These are phyloP conservation scores for Sorex maritimensis DNA, from an alignment of 2,797 vertebrate species.

Conservation along the genomic window DNA sequence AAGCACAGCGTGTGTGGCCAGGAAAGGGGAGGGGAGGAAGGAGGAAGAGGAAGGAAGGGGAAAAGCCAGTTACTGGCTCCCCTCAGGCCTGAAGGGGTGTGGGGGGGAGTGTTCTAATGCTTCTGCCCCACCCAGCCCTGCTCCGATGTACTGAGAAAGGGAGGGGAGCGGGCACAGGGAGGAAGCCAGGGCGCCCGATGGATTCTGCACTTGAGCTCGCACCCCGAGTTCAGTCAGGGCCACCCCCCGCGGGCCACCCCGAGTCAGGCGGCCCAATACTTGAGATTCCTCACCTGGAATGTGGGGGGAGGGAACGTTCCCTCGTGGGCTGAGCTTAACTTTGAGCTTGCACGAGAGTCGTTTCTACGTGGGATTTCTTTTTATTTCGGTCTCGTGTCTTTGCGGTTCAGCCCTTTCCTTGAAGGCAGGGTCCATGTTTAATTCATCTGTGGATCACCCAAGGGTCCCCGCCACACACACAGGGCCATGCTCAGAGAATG, in stretches of 20 bases:
- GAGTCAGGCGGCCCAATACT: background rate
- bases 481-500: background rate
- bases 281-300: constrained; percentile 20
- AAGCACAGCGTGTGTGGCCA: too few species aligned
- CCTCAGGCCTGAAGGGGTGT: too few species aligned
- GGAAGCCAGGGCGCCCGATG: too few species aligned
- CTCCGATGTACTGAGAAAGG: rapidly evolving
- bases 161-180: background rate
- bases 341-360: background rate
- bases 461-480: background rate
- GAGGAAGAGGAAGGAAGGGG: too few species aligned
- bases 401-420: background rate
- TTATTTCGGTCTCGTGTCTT: background rate
- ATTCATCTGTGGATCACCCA: background rate
- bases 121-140: background rate
- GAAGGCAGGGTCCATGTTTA: background rate
- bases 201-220: background rate
- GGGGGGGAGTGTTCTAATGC: too few species aligned
- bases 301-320: too few species aligned
- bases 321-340: background rate
- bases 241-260: too few species aligned
- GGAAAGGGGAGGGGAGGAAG: too few species aligned
- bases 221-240: background rate
- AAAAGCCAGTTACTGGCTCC: too few species aligned
- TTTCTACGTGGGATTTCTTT: background rate